Evolutionary conservation across 2,113 vertebrate genomes (phyloP), one percentile per base, ranked within the genome.

Genomic region (Mesembrinibis cayennensis): DNA sequence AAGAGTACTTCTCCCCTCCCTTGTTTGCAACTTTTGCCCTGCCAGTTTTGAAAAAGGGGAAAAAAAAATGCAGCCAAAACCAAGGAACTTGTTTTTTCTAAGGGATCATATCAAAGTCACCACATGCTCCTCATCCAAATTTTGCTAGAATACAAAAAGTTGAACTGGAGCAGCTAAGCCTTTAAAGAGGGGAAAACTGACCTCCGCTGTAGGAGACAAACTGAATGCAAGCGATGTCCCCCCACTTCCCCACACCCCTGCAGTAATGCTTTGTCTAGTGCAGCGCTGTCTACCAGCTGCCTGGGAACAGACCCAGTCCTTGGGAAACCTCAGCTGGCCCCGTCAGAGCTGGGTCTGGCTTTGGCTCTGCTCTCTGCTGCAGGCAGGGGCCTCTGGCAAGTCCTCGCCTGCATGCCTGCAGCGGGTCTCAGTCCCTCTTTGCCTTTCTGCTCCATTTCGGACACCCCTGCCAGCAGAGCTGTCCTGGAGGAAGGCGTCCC

Each of bases 251-350:
- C 74, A 11, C 3, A 7, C 5, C 47, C 16, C 14, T 42, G 44
- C 19, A 71, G 34, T 5, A 21, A 32, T 20, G 18, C 36, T 62
- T 63, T 32, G 32, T 22, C 56, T 30, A 12, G 7, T 30, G 34
- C 70, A 38, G 56, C 77, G 3, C 55, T 17, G 16, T 10, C 38
- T n/a, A 5, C n/a, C 55, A 32, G 55, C 49, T 25, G 11, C 38
- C 32, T 27, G 49, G 63, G 56, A 52, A 30, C 34, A 0, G 0
- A 11, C 42, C 34, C 16, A 7, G 22, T 4, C 58, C n/a, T 3
- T 21, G 56, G 36, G 32, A 63, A 71, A 12, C 67, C 40, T 44
- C n/a, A 17, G 59, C 4, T 1, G 16, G 18, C 53, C 34, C 19
- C 2, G 0, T 38, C 30, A 6, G 20, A 4, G 4, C 62, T 7